These are phyloP conservation scores for Malthinus flaveolus DNA, from an alignment of 2,888 invertebrate species.

Conservation along the genomic window DNA sequence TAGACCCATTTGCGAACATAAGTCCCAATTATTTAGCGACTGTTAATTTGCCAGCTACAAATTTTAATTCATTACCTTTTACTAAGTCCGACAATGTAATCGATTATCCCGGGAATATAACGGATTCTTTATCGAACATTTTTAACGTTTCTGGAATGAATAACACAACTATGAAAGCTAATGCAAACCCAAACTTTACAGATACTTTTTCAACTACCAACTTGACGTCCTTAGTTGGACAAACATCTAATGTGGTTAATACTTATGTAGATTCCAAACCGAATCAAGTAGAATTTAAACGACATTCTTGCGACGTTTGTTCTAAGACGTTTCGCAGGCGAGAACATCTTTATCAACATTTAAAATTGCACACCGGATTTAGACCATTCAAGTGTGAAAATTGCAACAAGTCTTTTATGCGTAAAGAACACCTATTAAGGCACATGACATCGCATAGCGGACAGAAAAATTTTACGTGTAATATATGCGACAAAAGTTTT, in stretches of 20 bases:
- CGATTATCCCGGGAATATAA: not conserved
- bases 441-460: constrained; percentile 71
- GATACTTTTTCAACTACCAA: not conserved
- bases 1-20: not conserved
- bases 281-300: constrained; percentile 15
- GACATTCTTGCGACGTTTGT: constrained; percentile 61
- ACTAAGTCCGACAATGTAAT: not conserved
- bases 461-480: constrained; percentile 67
- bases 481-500: constrained; percentile 59
- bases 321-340: constrained; percentile 68
- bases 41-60: not conserved
- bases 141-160: not conserved
- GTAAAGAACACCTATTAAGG: constrained; percentile 69
- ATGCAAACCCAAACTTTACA: not conserved
- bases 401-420: constrained; percentile 68
- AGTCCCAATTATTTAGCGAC: not conserved
- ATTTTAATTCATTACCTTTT: not conserved
- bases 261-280: not conserved
- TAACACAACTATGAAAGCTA: not conserved
- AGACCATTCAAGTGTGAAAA: constrained; percentile 68
- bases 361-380: constrained; percentile 68
- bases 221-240: not conserved
- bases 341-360: constrained; percentile 70
- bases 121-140: not conserved
- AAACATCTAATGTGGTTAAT: not conserved